Conservation (phyloP, 2,797 vertebrate genomes). For the Xenentodon cancila region DNA sequence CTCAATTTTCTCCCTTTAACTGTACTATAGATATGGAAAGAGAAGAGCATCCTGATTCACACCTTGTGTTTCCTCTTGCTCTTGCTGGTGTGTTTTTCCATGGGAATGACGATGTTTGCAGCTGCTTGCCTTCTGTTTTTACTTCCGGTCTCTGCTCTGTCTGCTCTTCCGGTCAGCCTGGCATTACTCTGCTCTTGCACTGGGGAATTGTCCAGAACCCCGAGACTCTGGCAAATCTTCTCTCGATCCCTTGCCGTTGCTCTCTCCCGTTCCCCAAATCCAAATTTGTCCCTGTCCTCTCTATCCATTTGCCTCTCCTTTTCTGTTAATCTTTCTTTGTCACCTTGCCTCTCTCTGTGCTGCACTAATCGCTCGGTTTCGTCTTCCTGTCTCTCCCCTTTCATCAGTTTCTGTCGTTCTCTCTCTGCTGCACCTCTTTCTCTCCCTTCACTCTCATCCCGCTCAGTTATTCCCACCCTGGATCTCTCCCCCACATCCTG, state of each 20-base stretch:
- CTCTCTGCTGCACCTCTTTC: conserved; percentile 44
- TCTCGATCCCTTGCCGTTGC: conserved; percentile 54
- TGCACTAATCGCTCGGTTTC: conserved; percentile 57
- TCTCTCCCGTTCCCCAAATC: conserved; percentile 47
- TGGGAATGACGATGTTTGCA: conserved; percentile 63
- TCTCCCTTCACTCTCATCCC: conserved; percentile 41
- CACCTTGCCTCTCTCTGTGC: conserved; percentile 63
- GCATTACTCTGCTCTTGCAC: conserved; percentile 61
- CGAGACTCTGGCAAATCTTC: conserved; percentile 56
- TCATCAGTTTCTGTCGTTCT: conserved; percentile 49
- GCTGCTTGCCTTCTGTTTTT: conserved; percentile 87
- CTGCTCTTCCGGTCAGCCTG: conserved; percentile 49
- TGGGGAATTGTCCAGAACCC: conserved; percentile 47
- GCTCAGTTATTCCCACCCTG: conserved; percentile 30
- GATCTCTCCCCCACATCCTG: conserved; percentile 68
- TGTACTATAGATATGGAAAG: neutral
- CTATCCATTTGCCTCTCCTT: conserved; percentile 60
- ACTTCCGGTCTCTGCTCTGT: conserved; percentile 79
- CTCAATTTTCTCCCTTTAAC: too few relatives aligned
- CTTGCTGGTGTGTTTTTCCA: conserved; percentile 88
- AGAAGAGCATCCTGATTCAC: conserved; percentile 22
- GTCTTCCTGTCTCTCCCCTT: conserved; percentile 64
- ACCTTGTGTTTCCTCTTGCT: conserved; percentile 97
- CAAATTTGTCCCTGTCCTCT: conserved; percentile 61
- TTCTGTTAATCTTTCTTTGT: conserved; percentile 53